Evolutionary conservation across 2,888 invertebrate genomes (phyloP), one percentile per base, ranked within the genome.

Genomic region (Morpho deidamia): DNA sequence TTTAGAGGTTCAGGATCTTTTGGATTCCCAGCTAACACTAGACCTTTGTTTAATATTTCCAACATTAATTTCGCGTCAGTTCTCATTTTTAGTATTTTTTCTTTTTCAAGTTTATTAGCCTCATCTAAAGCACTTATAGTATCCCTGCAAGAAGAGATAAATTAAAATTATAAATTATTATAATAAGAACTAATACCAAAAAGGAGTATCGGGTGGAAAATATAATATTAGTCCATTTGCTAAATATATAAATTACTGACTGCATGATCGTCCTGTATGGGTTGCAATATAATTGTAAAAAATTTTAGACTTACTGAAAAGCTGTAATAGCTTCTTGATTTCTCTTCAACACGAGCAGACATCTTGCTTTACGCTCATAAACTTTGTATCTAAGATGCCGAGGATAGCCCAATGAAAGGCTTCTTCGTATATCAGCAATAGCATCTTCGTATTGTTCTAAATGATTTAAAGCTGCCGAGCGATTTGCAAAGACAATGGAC

Each of bases 401-500:
- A 0, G 96, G 95, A 70, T 96, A 96, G 8, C 91, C 92, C 5
- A 92, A 75, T 8, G 91, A 79, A 1, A 94, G 72, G 10, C 94
- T 92, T 53, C 94, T 91, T 46, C 92, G 88, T n/a, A 95, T 93
- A 69, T 97, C 96, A 8, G 91, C 84, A 39, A 97, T 73, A 0
- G 94, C 91, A 44, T 92, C 90, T 60, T 93, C 91, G 70, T 91
- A 93, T 61, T 92, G 91, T 57, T 93, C 87, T 73, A 95, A 76
- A 68, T 95, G 95, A 69, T 94, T 95, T 38, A 95, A 87, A 0
- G 94, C 92, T 0, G 96, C 96, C 34, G 96, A 96, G 8, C 96
- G 92, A 76, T 96, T 97, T 0, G 95, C 96, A 62, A 94, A 84
- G 7, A 95, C 86, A 40, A 96, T 92, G 0, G 95, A 90, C 4